phyloP scores from a whole-genome alignment of 2,113 vertebrate genomes.

The Zeus faber region DNA sequence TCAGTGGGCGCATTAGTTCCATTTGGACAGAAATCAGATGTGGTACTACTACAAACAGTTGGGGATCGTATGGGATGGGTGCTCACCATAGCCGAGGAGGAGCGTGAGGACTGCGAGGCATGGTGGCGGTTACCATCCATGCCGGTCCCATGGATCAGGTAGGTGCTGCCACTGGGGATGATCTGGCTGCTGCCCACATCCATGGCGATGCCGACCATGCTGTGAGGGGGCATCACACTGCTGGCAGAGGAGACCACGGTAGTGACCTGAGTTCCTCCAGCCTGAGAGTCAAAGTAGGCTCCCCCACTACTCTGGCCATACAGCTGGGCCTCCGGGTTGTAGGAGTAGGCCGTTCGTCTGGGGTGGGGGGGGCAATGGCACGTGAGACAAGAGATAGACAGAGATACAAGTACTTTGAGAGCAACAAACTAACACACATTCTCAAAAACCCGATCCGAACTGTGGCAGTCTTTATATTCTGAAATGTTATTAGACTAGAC shows the following conservation, averaged over 20 bases:
- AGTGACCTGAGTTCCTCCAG: slow-evolving; percentile 86
- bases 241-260: slow-evolving; percentile 88
- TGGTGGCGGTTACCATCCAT: slow-evolving; percentile 90
- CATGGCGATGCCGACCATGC: slow-evolving; percentile 97
- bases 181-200: slow-evolving; percentile 90
- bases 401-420: too few relatives aligned
- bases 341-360: slow-evolving; percentile 90
- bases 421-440: too few relatives aligned
- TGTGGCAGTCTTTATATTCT: too few relatives aligned
- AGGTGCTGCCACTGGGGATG: slow-evolving; percentile 90
- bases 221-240: slow-evolving; percentile 80
- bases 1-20: too few relatives aligned
- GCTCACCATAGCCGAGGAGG: slow-evolving; percentile 96
- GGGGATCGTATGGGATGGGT: neutral
- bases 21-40: too few relatives aligned
- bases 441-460: too few relatives aligned
- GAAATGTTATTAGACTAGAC: too few relatives aligned
- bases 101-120: slow-evolving; percentile 89
- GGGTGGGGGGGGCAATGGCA: slow-evolving; percentile 11
- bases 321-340: slow-evolving; percentile 90
- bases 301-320: slow-evolving; percentile 84
- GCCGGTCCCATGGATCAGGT: slow-evolving; percentile 89
- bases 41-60: too few relatives aligned
- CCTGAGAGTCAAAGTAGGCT: slow-evolving; percentile 88
- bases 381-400: neutral